Base-by-base conservation (phyloP, 2,113 vertebrate species). In the Pterocles orientalis region DNA sequence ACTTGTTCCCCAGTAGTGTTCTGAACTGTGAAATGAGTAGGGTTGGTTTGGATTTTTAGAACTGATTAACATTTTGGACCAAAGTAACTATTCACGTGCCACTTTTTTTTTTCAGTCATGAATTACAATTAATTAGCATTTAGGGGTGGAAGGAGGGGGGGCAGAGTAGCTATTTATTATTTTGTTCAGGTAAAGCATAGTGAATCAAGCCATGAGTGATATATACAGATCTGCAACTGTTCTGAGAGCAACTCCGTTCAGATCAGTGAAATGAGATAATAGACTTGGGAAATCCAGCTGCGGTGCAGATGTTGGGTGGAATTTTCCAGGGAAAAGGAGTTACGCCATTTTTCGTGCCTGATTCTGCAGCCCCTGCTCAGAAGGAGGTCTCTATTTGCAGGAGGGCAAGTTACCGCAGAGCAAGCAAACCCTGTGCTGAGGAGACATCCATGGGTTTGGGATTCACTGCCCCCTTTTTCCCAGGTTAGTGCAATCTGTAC, bases 201-300 rank as follows among this genome's bases (percentile, higher is more conserved):
- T 88, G 94, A 96, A 95, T 93, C 69, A 96, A 91, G 86, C 66
- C 45, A 73, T 50, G 64, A 92, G 84, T 92, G 53, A 79, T 94
- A 85, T 69, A 71, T 94, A 96, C 66, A 65, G 51, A 96, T 58
- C 57, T 85, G 51, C 48, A 91, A 80, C 58, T 82, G 70, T 95
- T 95, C 39, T 82, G 89, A 84, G 70, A 82, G 72, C 61, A 79
- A 85, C 94, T 82, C 77, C 86, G 91, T 88, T 93, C 88, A 83
- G 50, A 90, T 95, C 93, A 96, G 61, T 92, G 95, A 96, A 93
- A 96, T 51, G 86, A 96, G 91, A 95, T 92, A 86, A 93, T 3
- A 75, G 88, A 80, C 56, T 93, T 86, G 76, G 83, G 88, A 94
- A 95, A 86, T 93, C 83, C 94, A 97, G 95, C 88, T 97, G 96